Percentiles rank a stretch among this genome's conserved stretches.
These are phyloP conservation scores for Silvanus unidentatus DNA, from an alignment of 2,888 invertebrate genomes.

Conservation along the genomic window DNA sequence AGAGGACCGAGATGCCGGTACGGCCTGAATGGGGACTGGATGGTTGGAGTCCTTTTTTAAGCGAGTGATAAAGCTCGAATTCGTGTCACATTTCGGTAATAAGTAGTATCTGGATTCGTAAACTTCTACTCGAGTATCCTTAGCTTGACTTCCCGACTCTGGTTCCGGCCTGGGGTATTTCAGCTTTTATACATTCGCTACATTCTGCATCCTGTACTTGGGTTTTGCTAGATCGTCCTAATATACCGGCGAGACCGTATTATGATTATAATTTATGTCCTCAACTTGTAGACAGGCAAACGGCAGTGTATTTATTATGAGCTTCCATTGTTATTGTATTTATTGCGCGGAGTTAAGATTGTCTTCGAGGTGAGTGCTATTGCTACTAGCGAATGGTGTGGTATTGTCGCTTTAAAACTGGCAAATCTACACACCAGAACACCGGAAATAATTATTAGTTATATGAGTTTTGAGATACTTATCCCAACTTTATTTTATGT, in stretches of 20 bases:
- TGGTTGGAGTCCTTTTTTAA: too few relatives aligned
- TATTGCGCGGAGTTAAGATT: constrained; percentile 8
- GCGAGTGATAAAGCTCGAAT: too few relatives aligned
- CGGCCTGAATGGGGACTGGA: too few relatives aligned
- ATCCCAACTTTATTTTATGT: constrained; percentile 31
- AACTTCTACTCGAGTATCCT: constrained; percentile 16
- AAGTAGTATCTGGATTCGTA: constrained; percentile 25
- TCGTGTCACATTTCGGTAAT: constrained; percentile 12
- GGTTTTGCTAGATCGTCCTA: constrained; percentile 22
- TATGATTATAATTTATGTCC: constrained; percentile 33
- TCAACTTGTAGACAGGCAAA: constrained; percentile 28
- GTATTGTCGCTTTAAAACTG: not conserved
- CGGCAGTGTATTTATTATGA: constrained; percentile 28
- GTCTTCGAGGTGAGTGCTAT: constrained; percentile 4
- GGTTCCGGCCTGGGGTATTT: not conserved
- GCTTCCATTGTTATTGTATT: constrained; percentile 30
- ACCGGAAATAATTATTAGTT: constrained; percentile 31
- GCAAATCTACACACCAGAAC: constrained; percentile 9
- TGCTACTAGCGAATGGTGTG: not conserved
- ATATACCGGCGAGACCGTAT: constrained; percentile 32
- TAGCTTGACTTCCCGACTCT: constrained; percentile 12
- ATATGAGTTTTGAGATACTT: constrained; percentile 32
- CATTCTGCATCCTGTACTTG: constrained; percentile 4
- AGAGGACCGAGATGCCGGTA: too few relatives aligned
- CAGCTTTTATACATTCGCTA: constrained; percentile 5